Evolutionary conservation across 2,797 vertebrate genomes (phyloP).

Genomic region (Propithecus perrieri): DNA sequence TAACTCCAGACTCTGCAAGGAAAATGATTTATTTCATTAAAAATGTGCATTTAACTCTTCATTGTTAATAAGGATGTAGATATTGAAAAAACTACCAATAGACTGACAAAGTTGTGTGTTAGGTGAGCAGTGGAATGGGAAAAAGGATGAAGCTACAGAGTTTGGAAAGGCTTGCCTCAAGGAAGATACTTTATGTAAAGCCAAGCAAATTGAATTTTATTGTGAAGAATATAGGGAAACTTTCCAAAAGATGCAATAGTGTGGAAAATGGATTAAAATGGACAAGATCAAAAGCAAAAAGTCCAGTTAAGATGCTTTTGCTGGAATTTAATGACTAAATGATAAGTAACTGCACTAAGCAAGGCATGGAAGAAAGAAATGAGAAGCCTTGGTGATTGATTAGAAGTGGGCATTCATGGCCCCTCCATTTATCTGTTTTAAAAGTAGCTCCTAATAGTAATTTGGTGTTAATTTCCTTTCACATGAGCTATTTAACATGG

Average conservation of each 20-base stretch:
- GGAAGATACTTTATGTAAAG: neutral
- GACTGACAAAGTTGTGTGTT: neutral
- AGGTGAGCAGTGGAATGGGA: neutral
- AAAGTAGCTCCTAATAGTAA: slow-evolving; percentile 32
- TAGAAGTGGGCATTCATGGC: neutral
- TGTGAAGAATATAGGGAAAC: neutral
- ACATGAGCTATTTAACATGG: slow-evolving; percentile 43
- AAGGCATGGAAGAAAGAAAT: slow-evolving; percentile 1
- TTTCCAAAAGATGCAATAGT: neutral
- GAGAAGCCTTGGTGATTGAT: neutral
- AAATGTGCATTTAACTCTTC: neutral
- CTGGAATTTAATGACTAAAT: neutral
- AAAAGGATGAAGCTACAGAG: neutral
- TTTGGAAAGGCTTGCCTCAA: neutral
- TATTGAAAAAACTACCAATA: neutral
- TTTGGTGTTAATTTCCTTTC: slow-evolving; percentile 63
- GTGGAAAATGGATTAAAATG: neutral
- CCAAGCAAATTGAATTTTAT: neutral
- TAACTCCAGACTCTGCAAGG: neutral
- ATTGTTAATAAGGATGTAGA: neutral
- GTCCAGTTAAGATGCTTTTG: neutral
- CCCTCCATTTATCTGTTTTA: slow-evolving; percentile 12
- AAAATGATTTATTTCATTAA: neutral
- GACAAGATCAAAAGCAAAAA: neutral
- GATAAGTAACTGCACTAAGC: neutral